Percentiles rank a stretch among this genome's conserved stretches.
phyloP scores from a whole-genome alignment of 1,140 invertebrate genomes.

The Drosophila parvula region DNA sequence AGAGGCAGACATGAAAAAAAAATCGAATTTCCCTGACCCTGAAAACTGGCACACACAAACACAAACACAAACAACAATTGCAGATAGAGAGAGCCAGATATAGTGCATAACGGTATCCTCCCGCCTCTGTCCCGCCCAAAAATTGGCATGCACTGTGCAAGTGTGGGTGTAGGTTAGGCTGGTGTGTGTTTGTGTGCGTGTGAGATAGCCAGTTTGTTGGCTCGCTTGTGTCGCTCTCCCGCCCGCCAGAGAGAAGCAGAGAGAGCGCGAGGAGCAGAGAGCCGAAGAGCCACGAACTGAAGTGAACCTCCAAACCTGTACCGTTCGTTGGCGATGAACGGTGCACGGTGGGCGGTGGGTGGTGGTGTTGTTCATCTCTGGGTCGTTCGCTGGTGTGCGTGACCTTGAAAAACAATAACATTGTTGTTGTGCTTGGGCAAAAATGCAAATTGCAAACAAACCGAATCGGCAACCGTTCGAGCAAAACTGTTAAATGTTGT shows the following conservation, averaged over 20 bases:
- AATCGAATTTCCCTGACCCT: conserved; percentile 82
- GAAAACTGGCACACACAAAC: conserved; percentile 64
- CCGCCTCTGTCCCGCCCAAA: conserved; percentile 41
- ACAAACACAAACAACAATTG: conserved; percentile 40
- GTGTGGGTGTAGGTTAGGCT: conserved; percentile 8
- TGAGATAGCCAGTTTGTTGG: conserved; percentile 51
- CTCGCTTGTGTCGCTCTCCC: conserved; percentile 45
- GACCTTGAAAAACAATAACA: conserved; percentile 80
- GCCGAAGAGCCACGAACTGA: conserved; percentile 31
- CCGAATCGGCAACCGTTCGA: conserved; percentile 51
- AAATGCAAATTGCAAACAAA: conserved; percentile 81
- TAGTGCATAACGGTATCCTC: conserved; percentile 73
- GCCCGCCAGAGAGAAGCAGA: conserved; percentile 4
- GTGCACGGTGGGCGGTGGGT: conserved; percentile 28
- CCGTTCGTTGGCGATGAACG: conserved; percentile 6
- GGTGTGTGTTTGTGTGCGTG: conserved; percentile 8
- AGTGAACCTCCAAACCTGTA: conserved; percentile 46
- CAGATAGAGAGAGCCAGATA: conserved; percentile 39
- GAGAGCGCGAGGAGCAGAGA: conserved; percentile 15
- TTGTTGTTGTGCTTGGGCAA: conserved; percentile 60
- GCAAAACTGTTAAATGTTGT: conserved; percentile 72
- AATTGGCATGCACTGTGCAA: conserved; percentile 18
- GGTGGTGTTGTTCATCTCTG: conserved; percentile 37
- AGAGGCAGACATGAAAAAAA: conserved; percentile 55
- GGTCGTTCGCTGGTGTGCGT: conserved; percentile 48